phyloP scores from a whole-genome alignment of 1,140 invertebrate species.

The Marisa cornuarietis region DNA sequence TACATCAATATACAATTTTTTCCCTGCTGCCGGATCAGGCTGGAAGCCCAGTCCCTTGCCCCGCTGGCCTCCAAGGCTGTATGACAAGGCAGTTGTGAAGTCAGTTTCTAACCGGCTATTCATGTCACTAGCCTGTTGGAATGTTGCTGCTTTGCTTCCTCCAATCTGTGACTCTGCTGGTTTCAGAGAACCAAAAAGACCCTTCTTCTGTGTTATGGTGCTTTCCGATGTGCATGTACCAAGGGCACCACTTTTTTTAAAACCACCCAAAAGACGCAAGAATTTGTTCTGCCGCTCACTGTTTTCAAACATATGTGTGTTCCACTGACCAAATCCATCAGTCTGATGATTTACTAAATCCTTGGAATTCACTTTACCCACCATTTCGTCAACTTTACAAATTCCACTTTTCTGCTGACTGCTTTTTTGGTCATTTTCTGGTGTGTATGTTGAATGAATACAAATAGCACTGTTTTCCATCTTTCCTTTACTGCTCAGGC shows the following conservation, averaged over 20 bases:
- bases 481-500: not conserved
- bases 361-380: not conserved
- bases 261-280: conserved; percentile 44
- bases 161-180: not conserved
- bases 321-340: conserved; percentile 40
- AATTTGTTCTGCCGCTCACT: conserved; percentile 48
- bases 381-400: not conserved
- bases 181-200: conserved; percentile 30
- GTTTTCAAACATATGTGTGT: conserved; percentile 36
- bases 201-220: conserved; percentile 22
- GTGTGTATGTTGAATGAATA: conserved; percentile 15
- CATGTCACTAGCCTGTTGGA: conserved; percentile 28
- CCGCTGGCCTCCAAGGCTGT: conserved; percentile 33
- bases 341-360: not conserved
- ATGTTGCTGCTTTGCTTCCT: conserved; percentile 37
- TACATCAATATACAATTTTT: conserved; percentile 52
- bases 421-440: not conserved
- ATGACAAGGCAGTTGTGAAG: conserved; percentile 44
- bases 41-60: conserved; percentile 45
- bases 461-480: conserved; percentile 18
- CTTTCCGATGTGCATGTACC: not conserved
- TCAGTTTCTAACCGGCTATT: conserved; percentile 41
- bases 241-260: conserved; percentile 30
- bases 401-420: conserved; percentile 9
- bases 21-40: conserved; percentile 42